A percentile compares a stretch with the other conserved stretches of the same genome.
These are phyloP conservation scores for Cecropterus lyciades DNA, from an alignment of 1,140 invertebrate genomes.

Conservation along the genomic window DNA sequence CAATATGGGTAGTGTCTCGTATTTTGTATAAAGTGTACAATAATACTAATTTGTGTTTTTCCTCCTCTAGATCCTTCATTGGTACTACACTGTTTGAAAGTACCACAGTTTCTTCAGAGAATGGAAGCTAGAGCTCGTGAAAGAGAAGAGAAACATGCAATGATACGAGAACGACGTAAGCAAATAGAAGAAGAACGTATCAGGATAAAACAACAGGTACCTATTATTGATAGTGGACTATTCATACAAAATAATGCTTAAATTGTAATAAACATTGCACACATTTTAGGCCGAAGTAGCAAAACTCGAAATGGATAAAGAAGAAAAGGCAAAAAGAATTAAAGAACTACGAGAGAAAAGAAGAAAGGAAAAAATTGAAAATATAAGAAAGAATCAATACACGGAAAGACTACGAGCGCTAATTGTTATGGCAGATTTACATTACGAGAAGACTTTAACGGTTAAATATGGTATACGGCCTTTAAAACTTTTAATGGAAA, in stretches of 20 bases:
- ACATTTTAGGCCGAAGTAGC: slow-evolving; percentile 67
- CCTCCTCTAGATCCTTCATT: slow-evolving; percentile 73
- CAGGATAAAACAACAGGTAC: slow-evolving; percentile 81
- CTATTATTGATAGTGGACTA: neutral
- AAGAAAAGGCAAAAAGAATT: slow-evolving; percentile 85
- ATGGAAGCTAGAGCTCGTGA: slow-evolving; percentile 87
- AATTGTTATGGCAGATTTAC: slow-evolving; percentile 84
- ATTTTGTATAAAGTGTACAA: too few relatives aligned
- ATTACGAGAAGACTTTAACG: slow-evolving; percentile 84
- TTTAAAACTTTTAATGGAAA: slow-evolving; percentile 80
- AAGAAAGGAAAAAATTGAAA: slow-evolving; percentile 85
- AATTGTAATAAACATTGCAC: slow-evolving; percentile 2
- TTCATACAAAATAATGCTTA: neutral
- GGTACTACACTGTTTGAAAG: slow-evolving; percentile 83
- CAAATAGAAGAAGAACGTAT: slow-evolving; percentile 86
- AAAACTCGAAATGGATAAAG: slow-evolving; percentile 85
- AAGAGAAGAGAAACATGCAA: slow-evolving; percentile 85
- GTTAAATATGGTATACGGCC: slow-evolving; percentile 80
- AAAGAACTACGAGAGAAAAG: slow-evolving; percentile 85
- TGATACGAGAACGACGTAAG: slow-evolving; percentile 85
- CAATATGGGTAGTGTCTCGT: too few relatives aligned
- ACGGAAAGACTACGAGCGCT: slow-evolving; percentile 80
- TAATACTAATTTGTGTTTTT: neutral
- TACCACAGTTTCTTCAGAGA: slow-evolving; percentile 86
- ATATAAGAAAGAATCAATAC: slow-evolving; percentile 84